These are phyloP conservation scores for Pseudomyrmex concolor DNA, from an alignment of 1,140 invertebrate species.

Conservation along the genomic window DNA sequence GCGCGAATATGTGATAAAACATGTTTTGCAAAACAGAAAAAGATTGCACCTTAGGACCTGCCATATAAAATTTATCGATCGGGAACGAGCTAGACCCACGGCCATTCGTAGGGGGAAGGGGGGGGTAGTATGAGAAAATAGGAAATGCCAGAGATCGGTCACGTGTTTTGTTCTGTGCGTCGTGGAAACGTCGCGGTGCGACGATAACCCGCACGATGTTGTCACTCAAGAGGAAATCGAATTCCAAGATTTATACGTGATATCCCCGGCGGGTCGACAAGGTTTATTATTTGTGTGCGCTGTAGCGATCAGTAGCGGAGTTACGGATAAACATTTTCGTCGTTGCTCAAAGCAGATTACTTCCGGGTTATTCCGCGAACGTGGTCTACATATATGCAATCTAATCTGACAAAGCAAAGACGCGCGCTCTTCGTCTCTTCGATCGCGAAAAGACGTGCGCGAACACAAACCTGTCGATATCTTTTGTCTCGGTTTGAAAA, in stretches of 20 bases:
- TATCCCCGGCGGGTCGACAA: slow-evolving; percentile 37
- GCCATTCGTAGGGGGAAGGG: not conserved
- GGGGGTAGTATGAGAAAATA: slow-evolving; percentile 39
- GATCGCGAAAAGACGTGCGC: not conserved
- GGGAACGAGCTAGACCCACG: not conserved
- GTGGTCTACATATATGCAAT: not conserved
- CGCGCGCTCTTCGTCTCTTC: not conserved
- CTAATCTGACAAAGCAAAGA: too few relatives aligned
- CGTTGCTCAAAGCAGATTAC: slow-evolving; percentile 46
- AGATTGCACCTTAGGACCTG: slow-evolving; percentile 7
- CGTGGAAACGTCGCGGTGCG: slow-evolving; percentile 20
- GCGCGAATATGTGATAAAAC: too few relatives aligned
- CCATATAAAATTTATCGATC: slow-evolving; percentile 17
- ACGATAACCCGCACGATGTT: slow-evolving; percentile 46
- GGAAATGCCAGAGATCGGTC: slow-evolving; percentile 56
- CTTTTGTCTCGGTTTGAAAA: too few relatives aligned
- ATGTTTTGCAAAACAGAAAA: too few relatives aligned
- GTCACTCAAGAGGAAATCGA: slow-evolving; percentile 55
- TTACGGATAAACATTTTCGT: slow-evolving; percentile 54
- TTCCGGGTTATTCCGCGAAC: slow-evolving; percentile 25
- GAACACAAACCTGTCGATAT: too few relatives aligned
- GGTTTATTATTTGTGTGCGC: slow-evolving; percentile 48
- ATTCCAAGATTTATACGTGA: slow-evolving; percentile 59
- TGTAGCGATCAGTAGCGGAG: slow-evolving; percentile 17
- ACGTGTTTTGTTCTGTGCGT: slow-evolving; percentile 10